Conservation (phyloP, 2,113 vertebrate species). For the Garra rufa region DNA sequence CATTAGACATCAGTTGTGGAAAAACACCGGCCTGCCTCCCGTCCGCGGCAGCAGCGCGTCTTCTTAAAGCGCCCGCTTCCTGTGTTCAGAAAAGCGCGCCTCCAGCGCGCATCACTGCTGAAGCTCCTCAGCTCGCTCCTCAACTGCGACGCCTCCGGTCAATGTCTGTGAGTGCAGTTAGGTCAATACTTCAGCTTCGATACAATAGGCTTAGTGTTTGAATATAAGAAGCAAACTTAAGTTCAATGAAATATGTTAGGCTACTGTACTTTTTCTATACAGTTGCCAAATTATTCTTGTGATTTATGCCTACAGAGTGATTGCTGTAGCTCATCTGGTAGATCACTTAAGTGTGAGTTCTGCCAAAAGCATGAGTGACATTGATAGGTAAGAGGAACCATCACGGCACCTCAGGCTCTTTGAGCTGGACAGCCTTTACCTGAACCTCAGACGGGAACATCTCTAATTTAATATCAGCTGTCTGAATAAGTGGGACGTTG, state of each 20-base stretch:
- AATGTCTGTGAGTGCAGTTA: no score
- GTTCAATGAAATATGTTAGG: neutral
- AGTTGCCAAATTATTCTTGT: neutral
- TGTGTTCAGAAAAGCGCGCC: constrained; percentile 39
- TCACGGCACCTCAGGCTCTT: neutral
- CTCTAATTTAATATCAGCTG: neutral
- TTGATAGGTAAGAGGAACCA: constrained; percentile 11
- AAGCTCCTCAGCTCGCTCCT: neutral
- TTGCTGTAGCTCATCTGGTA: neutral
- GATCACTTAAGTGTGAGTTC: neutral
- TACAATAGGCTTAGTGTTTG: neutral
- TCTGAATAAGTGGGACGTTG: neutral
- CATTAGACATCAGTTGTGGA: constrained; percentile 89
- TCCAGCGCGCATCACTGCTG: neutral
- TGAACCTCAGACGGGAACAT: constrained; percentile 14
- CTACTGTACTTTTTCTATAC: no score
- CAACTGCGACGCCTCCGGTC: constrained; percentile 10
- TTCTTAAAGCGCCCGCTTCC: constrained; percentile 66
- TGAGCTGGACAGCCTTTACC: neutral
- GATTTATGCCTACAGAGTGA: neutral
- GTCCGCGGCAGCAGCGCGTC: constrained; percentile 62
- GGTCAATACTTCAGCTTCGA: neutral
- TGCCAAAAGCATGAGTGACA: neutral
- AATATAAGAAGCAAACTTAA: neutral
- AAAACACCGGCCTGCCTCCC: constrained; percentile 91